Evolutionary conservation across 2,797 vertebrate species (phyloP).

Genomic region (Leucoraja ocellata): DNA sequence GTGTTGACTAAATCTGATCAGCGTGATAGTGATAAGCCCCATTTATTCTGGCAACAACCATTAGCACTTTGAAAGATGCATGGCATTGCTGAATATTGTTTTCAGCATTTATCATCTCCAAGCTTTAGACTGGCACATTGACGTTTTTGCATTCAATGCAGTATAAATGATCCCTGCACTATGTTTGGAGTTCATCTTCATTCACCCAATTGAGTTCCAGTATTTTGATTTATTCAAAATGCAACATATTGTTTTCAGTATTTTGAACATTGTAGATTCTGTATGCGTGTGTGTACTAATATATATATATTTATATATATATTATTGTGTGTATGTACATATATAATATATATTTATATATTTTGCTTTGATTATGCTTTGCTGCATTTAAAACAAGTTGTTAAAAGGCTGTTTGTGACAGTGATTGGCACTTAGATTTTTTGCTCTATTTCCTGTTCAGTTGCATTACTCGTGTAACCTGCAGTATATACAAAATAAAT

Average conservation of each 20-base stretch:
- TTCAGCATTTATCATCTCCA: conserved; percentile 54
- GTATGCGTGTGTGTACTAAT: conserved; percentile 6
- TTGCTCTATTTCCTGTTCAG: conserved; percentile 79
- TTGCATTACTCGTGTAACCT: conserved; percentile 99
- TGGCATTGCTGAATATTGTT: conserved; percentile 58
- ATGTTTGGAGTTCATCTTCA: conserved; percentile 38
- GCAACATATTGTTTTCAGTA: conserved; percentile 37
- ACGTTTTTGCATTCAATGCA: conserved; percentile 37
- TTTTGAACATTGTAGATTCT: conserved; percentile 26
- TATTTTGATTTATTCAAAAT: conserved; percentile 32
- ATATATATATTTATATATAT: conserved; percentile 26
- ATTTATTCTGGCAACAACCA: conserved; percentile 66
- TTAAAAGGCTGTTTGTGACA: conserved; percentile 97
- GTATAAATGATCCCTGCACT: conserved; percentile 32
- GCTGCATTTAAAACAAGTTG: conserved; percentile 66
- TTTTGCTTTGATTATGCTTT: conserved; percentile 80
- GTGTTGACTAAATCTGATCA: conserved; percentile 51
- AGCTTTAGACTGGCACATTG: conserved; percentile 36
- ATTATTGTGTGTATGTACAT: conserved; percentile 59
- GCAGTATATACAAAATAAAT: conserved; percentile 90
- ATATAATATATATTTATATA: conserved; percentile 98
- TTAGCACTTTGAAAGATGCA: conserved; percentile 79
- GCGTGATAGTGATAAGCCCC: conserved; percentile 48
- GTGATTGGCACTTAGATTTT: conserved; percentile 75
- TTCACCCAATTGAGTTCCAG: conserved; percentile 28